Base-by-base conservation (phyloP, 2,113 vertebrate genomes). In the Gymnogyps californianus region DNA sequence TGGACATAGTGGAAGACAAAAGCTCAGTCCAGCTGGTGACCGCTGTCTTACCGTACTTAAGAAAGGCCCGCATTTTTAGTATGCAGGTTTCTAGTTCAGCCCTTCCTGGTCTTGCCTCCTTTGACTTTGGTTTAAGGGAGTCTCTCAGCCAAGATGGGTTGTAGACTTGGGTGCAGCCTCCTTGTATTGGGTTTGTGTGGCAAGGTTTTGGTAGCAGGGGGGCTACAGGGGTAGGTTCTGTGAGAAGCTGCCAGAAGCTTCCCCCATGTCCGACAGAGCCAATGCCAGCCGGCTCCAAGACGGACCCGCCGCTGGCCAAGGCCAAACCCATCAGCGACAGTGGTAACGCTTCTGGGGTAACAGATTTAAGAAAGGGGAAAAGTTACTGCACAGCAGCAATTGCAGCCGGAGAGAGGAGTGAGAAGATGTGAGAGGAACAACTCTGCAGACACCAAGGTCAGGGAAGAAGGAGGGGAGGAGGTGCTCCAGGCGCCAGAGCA, bases 241-340 rank as follows among this genome's bases (percentile, higher is more conserved):
- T 34, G 8, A 28, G 28, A 58, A 71, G 42, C 49, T 65, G 36
- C 78, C 77, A 9, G 51, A 71, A 40, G 4, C 16, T 32, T 40
- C n/a, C 28, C 11, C 7, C 13, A 2, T 16, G 18, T n/a, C 34
- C 4, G 24, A 29, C 6, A 26, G 42, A 47, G 14, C 19, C 57
- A 49, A 8, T 3, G 4, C 26, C 47, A 59, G 34, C 46, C 2
- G 3, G 32, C 8, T 31, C 20, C 20, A 29, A 59, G 55, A 5
- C 0, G 4, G 6, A 22, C n/a, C 26, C 10, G 1, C 17, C 1
- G 11, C 18, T 13, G 18, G 25, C 10, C 44, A 51, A 19, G n/a
- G 46, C 46, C n/a, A n/a, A n/a, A n/a, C n/a, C n/a, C n/a, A n/a
- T n/a, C n/a, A n/a, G n/a, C n/a, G n/a, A n/a, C n/a, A n/a, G n/a